These are phyloP conservation scores for Deroplatys truncata DNA, from an alignment of 2,888 invertebrate species.

Conservation along the genomic window DNA sequence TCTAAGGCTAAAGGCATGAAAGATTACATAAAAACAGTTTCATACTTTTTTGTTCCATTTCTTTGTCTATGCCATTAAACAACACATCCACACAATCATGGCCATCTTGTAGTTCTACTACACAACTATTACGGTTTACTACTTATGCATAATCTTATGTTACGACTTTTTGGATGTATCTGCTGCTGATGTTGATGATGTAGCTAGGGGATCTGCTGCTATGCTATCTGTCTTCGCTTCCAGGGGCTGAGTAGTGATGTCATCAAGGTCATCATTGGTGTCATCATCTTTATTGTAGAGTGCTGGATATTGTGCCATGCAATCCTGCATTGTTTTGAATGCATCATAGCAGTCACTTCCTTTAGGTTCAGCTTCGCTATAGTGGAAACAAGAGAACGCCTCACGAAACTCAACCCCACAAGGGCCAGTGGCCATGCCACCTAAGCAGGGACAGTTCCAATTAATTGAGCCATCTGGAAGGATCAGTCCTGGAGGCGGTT, in stretches of 20 bases:
- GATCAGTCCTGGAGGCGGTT: conserved; percentile 75
- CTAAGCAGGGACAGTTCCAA: conserved; percentile 95
- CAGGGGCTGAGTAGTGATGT: background rate
- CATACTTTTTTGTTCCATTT: background rate
- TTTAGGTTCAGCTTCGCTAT: conserved; percentile 83
- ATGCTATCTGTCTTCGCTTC: background rate
- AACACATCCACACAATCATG: background rate
- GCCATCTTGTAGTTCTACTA: background rate
- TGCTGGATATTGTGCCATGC: conserved; percentile 82
- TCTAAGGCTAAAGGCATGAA: background rate
- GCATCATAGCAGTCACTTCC: conserved; percentile 89
- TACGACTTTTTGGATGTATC: background rate
- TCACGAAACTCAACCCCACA: conserved; percentile 91
- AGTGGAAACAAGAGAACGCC: conserved; percentile 93
- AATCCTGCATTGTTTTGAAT: conserved; percentile 86
- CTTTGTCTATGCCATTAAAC: background rate
- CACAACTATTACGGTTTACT: background rate
- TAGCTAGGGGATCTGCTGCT: background rate
- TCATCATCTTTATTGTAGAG: conserved; percentile 67
- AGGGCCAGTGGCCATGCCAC: conserved; percentile 96
- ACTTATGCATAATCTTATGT: background rate
- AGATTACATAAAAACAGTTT: no score
- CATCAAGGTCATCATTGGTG: background rate
- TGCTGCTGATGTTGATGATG: background rate
- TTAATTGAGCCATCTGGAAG: conserved; percentile 85